phyloP scores from a whole-genome alignment of 2,888 invertebrate species.

The Augochlorella aurata region DNA sequence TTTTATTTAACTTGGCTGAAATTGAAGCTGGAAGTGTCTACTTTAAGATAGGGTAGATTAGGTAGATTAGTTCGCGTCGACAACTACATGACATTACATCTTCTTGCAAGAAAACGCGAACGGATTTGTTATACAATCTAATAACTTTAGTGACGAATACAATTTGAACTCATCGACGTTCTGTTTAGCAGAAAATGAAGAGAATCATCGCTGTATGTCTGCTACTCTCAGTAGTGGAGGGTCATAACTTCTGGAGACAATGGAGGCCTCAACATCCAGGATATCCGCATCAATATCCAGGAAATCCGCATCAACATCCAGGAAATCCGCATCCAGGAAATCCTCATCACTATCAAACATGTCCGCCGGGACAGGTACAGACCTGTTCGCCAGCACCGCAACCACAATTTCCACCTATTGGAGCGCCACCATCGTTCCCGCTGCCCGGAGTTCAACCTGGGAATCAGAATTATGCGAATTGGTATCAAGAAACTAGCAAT shows the following conservation, averaged over 20 bases:
- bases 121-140: no score
- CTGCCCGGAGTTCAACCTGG: not conserved
- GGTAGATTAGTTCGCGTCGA: no score
- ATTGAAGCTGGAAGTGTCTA: no score
- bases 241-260: not conserved
- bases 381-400: not conserved
- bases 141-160: not conserved
- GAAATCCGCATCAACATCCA: not conserved
- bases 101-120: no score
- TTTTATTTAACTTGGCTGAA: no score
- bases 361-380: not conserved
- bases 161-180: not conserved
- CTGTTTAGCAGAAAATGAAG: constrained; percentile 23
- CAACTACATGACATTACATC: no score
- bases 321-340: not conserved
- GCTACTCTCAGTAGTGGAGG: constrained; percentile 9
- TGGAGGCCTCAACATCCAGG: not conserved
- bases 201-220: constrained; percentile 9
- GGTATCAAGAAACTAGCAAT: not conserved
- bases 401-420: not conserved
- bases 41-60: no score
- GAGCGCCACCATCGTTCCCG: not conserved
- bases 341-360: not conserved
- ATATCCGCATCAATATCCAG: not conserved
- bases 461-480: not conserved